A percentile compares a stretch with the other conserved stretches of the same genome.
Evolutionary conservation across 2,797 vertebrate genomes (phyloP).

Genomic region (Oceanodroma leucorhoa): DNA sequence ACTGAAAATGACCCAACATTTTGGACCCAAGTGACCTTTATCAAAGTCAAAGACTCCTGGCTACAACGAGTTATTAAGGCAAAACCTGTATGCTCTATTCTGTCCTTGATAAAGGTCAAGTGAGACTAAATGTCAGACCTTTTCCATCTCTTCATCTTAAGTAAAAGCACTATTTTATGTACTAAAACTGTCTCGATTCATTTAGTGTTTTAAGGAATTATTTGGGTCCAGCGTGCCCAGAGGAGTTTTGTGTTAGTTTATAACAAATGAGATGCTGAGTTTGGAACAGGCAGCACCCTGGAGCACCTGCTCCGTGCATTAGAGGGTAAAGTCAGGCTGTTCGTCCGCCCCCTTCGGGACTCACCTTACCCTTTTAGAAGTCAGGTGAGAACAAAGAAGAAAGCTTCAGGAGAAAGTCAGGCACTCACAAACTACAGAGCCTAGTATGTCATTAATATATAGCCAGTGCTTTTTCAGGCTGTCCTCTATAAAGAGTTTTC

Average conservation of each 20-base stretch:
- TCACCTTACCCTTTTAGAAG: constrained; percentile 31
- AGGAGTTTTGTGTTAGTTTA: constrained; percentile 23
- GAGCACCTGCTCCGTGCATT: not conserved
- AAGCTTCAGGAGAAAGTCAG: not conserved
- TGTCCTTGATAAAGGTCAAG: constrained; percentile 61
- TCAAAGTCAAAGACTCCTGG: constrained; percentile 52
- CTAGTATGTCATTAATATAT: not conserved
- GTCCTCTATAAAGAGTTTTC: not conserved
- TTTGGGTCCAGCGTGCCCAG: not conserved
- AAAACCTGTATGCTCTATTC: constrained; percentile 13
- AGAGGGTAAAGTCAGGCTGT: not conserved
- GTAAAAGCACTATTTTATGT: constrained; percentile 50
- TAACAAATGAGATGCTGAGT: constrained; percentile 12
- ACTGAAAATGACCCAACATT: constrained; percentile 42
- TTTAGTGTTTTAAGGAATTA: constrained; percentile 58
- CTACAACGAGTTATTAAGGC: constrained; percentile 29
- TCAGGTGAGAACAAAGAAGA: not conserved
- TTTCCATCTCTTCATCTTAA: constrained; percentile 55
- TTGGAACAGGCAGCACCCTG: constrained; percentile 26
- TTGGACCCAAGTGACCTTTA: constrained; percentile 66
- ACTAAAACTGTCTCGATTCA: constrained; percentile 47
- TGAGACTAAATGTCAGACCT: constrained; percentile 63
- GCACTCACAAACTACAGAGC: not conserved
- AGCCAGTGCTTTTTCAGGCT: not conserved
- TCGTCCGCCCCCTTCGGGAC: not conserved